phyloP scores from a whole-genome alignment of 2,113 vertebrate genomes.

The Oncorhynchus gorbuscha region DNA sequence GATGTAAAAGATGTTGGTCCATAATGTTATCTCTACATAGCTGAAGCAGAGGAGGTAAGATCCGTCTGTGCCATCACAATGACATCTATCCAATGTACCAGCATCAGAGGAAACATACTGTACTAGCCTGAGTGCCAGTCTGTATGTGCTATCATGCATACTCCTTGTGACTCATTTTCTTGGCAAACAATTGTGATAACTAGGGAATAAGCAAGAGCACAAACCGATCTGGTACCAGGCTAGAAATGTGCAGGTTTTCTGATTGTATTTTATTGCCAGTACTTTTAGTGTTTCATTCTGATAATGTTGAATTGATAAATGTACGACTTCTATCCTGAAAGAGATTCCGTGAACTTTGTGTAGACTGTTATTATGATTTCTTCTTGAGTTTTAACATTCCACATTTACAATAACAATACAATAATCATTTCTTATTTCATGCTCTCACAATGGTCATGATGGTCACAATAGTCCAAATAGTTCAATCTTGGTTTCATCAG shows the following conservation, averaged over 20 bases:
- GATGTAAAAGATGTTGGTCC: too few relatives aligned
- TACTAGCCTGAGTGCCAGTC: too few relatives aligned
- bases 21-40: not conserved
- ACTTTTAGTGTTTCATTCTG: conserved; percentile 7
- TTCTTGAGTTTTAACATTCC: conserved; percentile 49
- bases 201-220: too few relatives aligned
- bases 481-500: too few relatives aligned
- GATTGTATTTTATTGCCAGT: conserved; percentile 17
- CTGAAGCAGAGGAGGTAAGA: not conserved
- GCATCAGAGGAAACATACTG: conserved; percentile 9
- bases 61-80: conserved; percentile 1
- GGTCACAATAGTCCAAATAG: not conserved
- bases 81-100: conserved; percentile 20
- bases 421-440: not conserved
- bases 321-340: conserved; percentile 8
- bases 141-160: too few relatives aligned
- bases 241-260: not conserved
- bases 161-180: too few relatives aligned
- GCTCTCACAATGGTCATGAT: not conserved
- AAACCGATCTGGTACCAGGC: too few relatives aligned
- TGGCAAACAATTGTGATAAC: too few relatives aligned
- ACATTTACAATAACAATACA: conserved; percentile 25
- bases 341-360: conserved; percentile 29
- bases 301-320: not conserved
- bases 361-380: conserved; percentile 48